phyloP scores from a whole-genome alignment of 2,888 invertebrate species.

The Odontocolon sp. region DNA sequence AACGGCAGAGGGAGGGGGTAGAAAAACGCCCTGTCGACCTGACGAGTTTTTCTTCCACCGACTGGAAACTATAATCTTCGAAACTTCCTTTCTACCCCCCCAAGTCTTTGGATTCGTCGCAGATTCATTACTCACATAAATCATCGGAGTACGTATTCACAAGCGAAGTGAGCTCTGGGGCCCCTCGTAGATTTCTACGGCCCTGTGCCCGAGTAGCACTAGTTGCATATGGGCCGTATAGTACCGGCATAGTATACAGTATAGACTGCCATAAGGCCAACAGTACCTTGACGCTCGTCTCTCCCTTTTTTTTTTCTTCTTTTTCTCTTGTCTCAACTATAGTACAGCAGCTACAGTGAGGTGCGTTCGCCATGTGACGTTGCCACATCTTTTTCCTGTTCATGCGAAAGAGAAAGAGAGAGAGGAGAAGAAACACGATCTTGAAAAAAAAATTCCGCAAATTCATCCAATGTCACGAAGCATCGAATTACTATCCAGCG shows the following conservation, averaged over 20 bases:
- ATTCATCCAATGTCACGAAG: conserved; percentile 20
- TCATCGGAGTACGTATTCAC: conserved; percentile 31
- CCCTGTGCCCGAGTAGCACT: conserved; percentile 25
- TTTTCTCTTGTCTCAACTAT: neutral
- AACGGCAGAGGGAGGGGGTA: neutral
- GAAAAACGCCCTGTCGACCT: conserved; percentile 14
- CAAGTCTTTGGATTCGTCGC: too few relatives aligned
- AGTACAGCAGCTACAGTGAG: conserved; percentile 23
- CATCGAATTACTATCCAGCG: conserved; percentile 1
- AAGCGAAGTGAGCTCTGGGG: neutral
- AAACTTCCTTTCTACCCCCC: neutral
- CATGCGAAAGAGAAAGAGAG: neutral
- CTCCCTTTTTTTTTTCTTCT: conserved; percentile 15
- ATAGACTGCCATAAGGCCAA: conserved; percentile 28
- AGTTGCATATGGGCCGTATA: conserved; percentile 34
- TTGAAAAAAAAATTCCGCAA: conserved; percentile 13
- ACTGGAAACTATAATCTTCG: neutral
- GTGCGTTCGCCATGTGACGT: conserved; percentile 24
- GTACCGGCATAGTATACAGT: conserved; percentile 30
- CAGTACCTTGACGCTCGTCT: conserved; percentile 33
- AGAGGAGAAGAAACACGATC: neutral
- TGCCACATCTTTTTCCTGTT: conserved; percentile 34
- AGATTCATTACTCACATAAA: neutral
- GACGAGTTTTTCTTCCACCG: conserved; percentile 21
- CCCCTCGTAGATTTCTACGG: neutral